A percentile compares a stretch with the other conserved stretches of the same genome.
These are phyloP conservation scores for Pelobates cultripes DNA, from an alignment of 2,797 vertebrate species.

Conservation along the genomic window DNA sequence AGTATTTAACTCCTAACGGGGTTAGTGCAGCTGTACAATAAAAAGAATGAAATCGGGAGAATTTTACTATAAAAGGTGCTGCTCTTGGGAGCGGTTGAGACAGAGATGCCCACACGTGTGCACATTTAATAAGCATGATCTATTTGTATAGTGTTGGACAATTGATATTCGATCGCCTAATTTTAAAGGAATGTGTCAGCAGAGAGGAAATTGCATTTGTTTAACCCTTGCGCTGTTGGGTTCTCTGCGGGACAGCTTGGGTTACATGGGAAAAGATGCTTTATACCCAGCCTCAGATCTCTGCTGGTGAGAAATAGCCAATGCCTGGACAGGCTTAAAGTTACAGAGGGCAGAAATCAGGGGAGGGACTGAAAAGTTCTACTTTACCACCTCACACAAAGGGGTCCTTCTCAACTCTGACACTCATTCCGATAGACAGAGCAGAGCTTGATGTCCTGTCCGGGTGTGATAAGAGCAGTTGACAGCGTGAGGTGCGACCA, in stretches of 20 bases:
- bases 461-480: constrained; percentile 10
- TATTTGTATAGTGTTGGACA: no score
- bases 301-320: background rate
- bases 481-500: constrained; percentile 1
- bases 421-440: constrained; percentile 1
- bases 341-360: constrained; percentile 43
- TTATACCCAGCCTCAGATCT: background rate
- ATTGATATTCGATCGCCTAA: background rate
- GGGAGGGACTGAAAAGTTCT: constrained; percentile 17
- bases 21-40: background rate
- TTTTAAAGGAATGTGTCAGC: background rate
- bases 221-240: background rate
- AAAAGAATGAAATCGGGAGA: background rate
- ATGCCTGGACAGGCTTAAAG: background rate
- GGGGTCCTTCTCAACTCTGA: constrained; percentile 28
- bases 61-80: background rate
- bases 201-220: background rate
- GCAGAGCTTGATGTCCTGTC: constrained; percentile 33
- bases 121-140: background rate
- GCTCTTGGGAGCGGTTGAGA: background rate
- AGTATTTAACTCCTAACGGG: background rate
- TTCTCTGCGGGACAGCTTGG: background rate
- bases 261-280: background rate
- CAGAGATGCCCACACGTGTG: background rate
- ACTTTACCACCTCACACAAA: constrained; percentile 5